Evolutionary conservation across 2,888 invertebrate genomes (phyloP).

Genomic region (Heliconius erato): DNA sequence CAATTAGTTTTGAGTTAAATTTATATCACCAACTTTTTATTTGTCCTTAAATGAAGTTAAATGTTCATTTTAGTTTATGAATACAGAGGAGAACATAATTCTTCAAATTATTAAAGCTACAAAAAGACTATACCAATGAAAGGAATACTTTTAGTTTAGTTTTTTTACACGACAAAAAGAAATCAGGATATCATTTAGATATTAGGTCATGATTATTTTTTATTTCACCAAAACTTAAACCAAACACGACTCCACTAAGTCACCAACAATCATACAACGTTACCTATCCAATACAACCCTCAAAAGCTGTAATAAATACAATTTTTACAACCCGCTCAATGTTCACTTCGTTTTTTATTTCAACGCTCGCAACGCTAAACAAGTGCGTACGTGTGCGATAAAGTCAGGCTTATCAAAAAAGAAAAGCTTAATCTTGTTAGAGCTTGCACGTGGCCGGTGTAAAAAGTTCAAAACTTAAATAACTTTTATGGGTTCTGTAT

Average conservation of each 20-base stretch:
- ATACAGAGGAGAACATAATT: no score
- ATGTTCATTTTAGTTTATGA: neutral
- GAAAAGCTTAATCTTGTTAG: conserved; percentile 52
- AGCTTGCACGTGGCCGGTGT: conserved; percentile 35
- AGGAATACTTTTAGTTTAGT: no score
- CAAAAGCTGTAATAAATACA: conserved; percentile 11
- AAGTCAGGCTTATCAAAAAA: conserved; percentile 44
- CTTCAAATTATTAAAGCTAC: no score
- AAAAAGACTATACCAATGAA: no score
- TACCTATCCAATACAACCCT: neutral
- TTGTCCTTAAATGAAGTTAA: neutral
- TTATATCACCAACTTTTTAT: no score
- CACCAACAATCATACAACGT: neutral
- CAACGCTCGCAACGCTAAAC: conserved; percentile 24
- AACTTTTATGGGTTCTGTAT: conserved; percentile 36
- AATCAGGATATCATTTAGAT: no score
- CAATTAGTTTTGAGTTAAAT: neutral
- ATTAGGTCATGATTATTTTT: no score
- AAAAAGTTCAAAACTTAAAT: conserved; percentile 29
- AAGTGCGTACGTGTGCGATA: conserved; percentile 40
- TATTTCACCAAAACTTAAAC: no score
- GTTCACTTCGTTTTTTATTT: conserved; percentile 21
- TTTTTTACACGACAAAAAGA: no score
- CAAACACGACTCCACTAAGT: no score
- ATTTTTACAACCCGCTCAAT: conserved; percentile 1